Conservation (phyloP, 2,888 invertebrate species). For the Thalpophila matura region DNA sequence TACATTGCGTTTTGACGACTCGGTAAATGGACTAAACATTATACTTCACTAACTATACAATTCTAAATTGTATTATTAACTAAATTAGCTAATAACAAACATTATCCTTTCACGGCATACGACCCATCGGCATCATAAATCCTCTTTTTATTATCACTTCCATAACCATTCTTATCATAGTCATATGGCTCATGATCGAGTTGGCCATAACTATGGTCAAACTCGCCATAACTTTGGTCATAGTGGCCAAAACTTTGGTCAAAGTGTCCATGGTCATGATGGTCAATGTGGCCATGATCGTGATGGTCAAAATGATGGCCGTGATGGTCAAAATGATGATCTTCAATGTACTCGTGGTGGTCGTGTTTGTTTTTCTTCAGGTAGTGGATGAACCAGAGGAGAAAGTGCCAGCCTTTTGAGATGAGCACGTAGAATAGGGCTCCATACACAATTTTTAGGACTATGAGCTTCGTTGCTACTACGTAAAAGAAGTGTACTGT, state of each 20-base stretch:
- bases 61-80: background rate
- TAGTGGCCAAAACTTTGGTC: conserved; percentile 40
- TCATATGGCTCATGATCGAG: conserved; percentile 47
- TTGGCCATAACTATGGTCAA: conserved; percentile 59
- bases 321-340: conserved; percentile 67
- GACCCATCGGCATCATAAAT: conserved; percentile 86
- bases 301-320: conserved; percentile 48
- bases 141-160: conserved; percentile 63
- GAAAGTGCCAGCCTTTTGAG: conserved; percentile 82
- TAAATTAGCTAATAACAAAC: background rate
- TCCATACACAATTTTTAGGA: conserved; percentile 83
- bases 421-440: conserved; percentile 78
- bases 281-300: conserved; percentile 53
- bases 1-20: no score
- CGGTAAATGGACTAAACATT: no score
- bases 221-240: conserved; percentile 46
- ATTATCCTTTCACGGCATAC: conserved; percentile 75
- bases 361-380: conserved; percentile 78
- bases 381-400: conserved; percentile 83
- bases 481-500: conserved; percentile 87
- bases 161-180: conserved; percentile 50
- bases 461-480: conserved; percentile 81
- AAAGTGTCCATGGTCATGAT: conserved; percentile 52
- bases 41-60: no score
- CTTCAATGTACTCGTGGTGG: conserved; percentile 76